Conservation (phyloP, 2,113 vertebrate genomes). For the Alligator mississippiensis region DNA sequence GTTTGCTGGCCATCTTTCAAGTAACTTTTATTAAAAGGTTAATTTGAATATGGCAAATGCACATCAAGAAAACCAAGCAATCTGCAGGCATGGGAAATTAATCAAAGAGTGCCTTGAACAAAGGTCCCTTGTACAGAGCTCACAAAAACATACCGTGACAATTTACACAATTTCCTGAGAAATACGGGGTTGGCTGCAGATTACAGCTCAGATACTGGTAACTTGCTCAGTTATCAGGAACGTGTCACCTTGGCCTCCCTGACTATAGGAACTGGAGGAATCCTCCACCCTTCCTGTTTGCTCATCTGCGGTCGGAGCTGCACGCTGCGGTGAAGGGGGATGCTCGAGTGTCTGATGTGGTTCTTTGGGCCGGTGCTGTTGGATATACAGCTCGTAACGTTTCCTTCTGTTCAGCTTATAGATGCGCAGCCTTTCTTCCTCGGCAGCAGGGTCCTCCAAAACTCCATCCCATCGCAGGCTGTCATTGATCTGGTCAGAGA, state of each 20-base stretch:
- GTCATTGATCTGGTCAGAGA: constrained; percentile 59
- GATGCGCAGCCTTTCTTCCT: constrained; percentile 81
- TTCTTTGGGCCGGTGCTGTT: constrained; percentile 54
- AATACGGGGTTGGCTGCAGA: background rate
- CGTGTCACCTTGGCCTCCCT: background rate
- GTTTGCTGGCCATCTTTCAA: background rate
- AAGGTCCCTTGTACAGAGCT: background rate
- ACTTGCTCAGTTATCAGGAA: background rate
- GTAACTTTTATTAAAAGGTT: background rate
- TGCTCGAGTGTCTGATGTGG: background rate
- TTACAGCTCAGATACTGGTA: background rate
- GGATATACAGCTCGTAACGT: constrained; percentile 78
- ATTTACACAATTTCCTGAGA: background rate
- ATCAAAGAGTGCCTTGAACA: background rate
- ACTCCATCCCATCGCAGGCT: constrained; percentile 89
- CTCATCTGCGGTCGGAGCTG: fast-evolving
- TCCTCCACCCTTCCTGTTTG: background rate
- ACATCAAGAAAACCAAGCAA: background rate
- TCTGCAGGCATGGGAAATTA: background rate
- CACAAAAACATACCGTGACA: background rate
- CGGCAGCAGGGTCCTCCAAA: constrained; percentile 83
- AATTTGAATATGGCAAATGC: background rate
- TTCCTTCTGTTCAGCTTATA: constrained; percentile 84
- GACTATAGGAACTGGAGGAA: background rate
- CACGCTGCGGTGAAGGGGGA: background rate